phyloP scores from a whole-genome alignment of 2,113 vertebrate genomes.

The Trogon surrucura region DNA sequence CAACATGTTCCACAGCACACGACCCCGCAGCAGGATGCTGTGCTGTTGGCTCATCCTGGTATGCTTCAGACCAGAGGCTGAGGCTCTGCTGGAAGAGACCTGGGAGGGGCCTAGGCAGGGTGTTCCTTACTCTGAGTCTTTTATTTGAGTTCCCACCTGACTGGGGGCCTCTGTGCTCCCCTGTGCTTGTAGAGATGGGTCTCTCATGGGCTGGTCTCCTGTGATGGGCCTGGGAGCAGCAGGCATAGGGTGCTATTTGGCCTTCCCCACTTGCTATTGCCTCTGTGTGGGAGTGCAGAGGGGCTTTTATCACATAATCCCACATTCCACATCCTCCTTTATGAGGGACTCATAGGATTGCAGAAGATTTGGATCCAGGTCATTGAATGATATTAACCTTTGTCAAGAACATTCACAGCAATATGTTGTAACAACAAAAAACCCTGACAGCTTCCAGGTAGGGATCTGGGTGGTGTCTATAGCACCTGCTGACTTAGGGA shows the following conservation, averaged over 20 bases:
- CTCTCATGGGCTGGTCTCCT: neutral
- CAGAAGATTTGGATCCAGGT: neutral
- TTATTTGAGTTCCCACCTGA: neutral
- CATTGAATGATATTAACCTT: rapidly evolving
- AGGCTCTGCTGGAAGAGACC: neutral
- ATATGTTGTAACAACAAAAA: neutral
- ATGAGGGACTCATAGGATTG: neutral
- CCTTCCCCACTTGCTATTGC: neutral
- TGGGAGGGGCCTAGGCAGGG: neutral
- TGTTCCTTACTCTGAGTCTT: neutral
- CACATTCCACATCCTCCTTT: neutral
- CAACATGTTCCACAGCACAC: neutral
- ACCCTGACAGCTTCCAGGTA: rapidly evolving
- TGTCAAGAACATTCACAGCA: neutral
- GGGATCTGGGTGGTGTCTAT: neutral
- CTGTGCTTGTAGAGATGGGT: no score
- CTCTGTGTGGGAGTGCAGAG: neutral
- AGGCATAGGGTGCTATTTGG: neutral
- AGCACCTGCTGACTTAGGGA: neutral
- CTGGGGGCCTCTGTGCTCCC: no score
- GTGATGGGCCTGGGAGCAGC: neutral
- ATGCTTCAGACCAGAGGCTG: neutral
- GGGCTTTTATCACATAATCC: neutral
- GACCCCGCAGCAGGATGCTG: neutral
- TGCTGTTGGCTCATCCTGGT: neutral